Evolutionary conservation across 1,140 invertebrate species (phyloP).

Genomic region (Portunus trituberculatus): DNA sequence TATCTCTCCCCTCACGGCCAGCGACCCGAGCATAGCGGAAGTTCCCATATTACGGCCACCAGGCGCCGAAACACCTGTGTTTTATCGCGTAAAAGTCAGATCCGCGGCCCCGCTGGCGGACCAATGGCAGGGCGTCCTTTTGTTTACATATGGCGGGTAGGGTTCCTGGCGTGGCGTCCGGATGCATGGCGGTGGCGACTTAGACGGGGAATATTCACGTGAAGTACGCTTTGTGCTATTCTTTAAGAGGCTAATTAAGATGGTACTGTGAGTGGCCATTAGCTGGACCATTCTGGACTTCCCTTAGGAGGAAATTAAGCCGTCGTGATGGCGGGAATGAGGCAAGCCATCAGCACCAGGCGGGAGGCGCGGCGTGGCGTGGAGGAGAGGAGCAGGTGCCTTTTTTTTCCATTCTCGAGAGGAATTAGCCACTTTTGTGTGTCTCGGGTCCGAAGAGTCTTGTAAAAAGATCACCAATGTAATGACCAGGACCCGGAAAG

Average conservation of each 20-base stretch:
- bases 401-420: not conserved
- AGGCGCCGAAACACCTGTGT: not conserved
- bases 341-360: not conserved
- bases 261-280: slow-evolving; percentile 18
- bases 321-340: not conserved
- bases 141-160: not conserved
- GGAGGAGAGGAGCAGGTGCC: not conserved
- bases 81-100: too few species aligned
- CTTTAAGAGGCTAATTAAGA: not conserved
- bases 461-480: not conserved
- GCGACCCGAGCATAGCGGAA: not conserved
- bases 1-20: not conserved
- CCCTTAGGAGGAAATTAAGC: slow-evolving; percentile 3
- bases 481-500: not conserved
- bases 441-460: not conserved
- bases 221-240: not conserved
- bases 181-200: not conserved
- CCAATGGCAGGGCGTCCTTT: not conserved
- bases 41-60: not conserved
- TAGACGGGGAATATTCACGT: not conserved
- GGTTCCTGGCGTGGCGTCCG: not conserved
- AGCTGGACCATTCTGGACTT: slow-evolving; percentile 20
- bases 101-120: too few species aligned
- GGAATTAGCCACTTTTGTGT: slow-evolving; percentile 9
- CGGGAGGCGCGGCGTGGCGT: not conserved